Conservation (phyloP, 2,888 invertebrate genomes). For the Patella caerulea region DNA sequence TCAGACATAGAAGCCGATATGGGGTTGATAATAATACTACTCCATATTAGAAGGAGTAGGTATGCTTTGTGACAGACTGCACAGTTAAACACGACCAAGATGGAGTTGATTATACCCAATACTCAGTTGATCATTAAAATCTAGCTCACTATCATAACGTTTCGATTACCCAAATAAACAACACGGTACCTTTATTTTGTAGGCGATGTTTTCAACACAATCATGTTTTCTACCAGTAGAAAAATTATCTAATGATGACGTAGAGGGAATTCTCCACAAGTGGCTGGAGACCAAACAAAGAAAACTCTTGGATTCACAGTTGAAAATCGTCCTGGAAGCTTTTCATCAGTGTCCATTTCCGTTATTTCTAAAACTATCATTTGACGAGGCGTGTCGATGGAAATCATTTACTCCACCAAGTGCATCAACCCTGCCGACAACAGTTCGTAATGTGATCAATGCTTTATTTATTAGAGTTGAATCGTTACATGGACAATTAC, state of each 20-base stretch:
- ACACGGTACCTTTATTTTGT: background rate
- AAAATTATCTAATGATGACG: slow-evolving; percentile 45
- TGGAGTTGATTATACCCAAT: too few species aligned
- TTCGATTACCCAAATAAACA: too few species aligned
- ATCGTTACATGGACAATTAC: slow-evolving; percentile 57
- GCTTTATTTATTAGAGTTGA: slow-evolving; percentile 54
- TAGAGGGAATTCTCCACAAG: slow-evolving; percentile 52
- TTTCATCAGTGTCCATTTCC: slow-evolving; percentile 57
- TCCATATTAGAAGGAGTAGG: too few species aligned
- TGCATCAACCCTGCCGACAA: slow-evolving; percentile 45
- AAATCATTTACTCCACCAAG: slow-evolving; percentile 52
- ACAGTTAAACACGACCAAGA: too few species aligned
- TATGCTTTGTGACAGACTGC: too few species aligned
- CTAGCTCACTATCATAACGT: too few species aligned
- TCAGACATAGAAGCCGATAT: too few species aligned
- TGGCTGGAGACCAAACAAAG: slow-evolving; percentile 52
- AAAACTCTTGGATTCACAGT: slow-evolving; percentile 51
- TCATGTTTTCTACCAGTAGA: slow-evolving; percentile 49
- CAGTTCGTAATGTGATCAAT: slow-evolving; percentile 53
- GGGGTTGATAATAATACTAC: too few species aligned
- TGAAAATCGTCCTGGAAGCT: too few species aligned
- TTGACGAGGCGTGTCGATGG: slow-evolving; percentile 63
- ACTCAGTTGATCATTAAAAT: too few species aligned
- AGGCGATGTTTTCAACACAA: slow-evolving; percentile 27
- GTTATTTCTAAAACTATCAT: slow-evolving; percentile 61